Conservation (phyloP, 2,113 vertebrate genomes). For the Phaetusa simplex region DNA sequence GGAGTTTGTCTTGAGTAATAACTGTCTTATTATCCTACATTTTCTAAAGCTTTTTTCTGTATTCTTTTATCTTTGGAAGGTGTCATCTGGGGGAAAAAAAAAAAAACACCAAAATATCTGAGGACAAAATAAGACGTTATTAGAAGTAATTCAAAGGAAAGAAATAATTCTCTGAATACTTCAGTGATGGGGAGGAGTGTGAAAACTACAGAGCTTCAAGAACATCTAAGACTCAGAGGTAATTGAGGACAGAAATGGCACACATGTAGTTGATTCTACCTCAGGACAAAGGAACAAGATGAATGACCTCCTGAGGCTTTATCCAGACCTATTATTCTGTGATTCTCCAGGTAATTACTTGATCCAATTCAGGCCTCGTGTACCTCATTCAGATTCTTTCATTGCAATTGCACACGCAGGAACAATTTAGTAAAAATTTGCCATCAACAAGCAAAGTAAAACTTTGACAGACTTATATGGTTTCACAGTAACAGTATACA, state of each 20-base stretch:
- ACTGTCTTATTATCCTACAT: background rate
- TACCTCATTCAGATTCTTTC: background rate
- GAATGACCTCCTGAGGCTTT: background rate
- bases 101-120: background rate
- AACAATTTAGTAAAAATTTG: background rate
- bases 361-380: background rate
- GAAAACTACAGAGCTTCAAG: background rate
- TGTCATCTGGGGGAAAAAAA: background rate
- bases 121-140: background rate
- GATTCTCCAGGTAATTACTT: background rate
- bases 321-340: background rate
- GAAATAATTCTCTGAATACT: background rate
- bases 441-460: rapidly evolving
- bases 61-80: background rate
- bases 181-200: background rate
- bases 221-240: background rate
- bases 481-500: background rate
- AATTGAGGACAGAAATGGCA: background rate
- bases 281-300: background rate
- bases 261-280: background rate
- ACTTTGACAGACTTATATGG: background rate
- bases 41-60: background rate
- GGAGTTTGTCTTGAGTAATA: background rate
- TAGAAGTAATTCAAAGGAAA: background rate
- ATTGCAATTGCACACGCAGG: background rate